Base-by-base conservation (phyloP, 2,888 invertebrate genomes). In the Tipula lateralis region DNA sequence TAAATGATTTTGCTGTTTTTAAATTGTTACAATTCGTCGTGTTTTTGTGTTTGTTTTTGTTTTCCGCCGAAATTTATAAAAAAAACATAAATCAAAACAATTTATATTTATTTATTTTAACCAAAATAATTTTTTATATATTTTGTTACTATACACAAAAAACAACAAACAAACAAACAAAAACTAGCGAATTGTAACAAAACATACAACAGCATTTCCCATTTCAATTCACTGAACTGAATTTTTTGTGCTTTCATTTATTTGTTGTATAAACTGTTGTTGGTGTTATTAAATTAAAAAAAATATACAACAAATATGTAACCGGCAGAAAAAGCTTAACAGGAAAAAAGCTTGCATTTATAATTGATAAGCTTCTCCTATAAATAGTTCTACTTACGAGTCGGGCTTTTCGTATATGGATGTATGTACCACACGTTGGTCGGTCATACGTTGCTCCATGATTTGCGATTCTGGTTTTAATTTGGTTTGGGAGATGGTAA, bases 101-200 rank as follows among this genome's bases (percentile, higher is more conserved):
- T 24, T 24, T 80, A 24, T 12, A 24, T 80, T 16, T 80, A 12
- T 80, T 82, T 30, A 16, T 82, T 82, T 82, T 82, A 30, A 29
- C 82, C 16, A 82, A 30, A n/a, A 16, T 82, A 30, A 30, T 32
- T 82, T 30, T 82, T 82, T 82, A 29, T 81, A 29, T 29, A 66
- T 66, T 19, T 82, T 30, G 82, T 82, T 82, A 30, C n/a, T 30
- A n/a, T n/a, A 82, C 29, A 66, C 12, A 29, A 81, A 29, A 29
- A 81, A 29, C n/a, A 82, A 30, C 5, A 30, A 5, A 24, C 3
- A 29, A 81, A 81, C 29, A 82, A 30, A 30, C n/a, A 12, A n/a
- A 29, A 82, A 82, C 82, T n/a, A 82, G n/a, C 66, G 24, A 24
- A 66, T 66, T 66, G 66, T 66, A 66, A 66, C 66, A 66, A 66